A percentile compares a stretch with the other conserved stretches of the same genome.
phyloP scores from a whole-genome alignment of 2,113 vertebrate genomes.

The Chaetorhynchus papuensis region DNA sequence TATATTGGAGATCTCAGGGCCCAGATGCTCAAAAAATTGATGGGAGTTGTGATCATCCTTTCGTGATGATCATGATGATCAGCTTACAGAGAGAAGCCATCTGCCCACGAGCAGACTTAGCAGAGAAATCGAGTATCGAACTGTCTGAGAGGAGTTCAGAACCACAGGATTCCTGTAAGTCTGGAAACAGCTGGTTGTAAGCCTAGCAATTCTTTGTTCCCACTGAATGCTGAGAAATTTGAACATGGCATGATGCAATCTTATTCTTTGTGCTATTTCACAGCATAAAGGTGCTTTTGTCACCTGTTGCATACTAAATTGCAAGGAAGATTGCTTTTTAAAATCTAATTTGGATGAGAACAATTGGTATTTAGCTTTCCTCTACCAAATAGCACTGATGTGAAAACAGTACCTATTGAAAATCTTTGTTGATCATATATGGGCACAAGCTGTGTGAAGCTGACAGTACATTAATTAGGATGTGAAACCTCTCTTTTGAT shows the following conservation, averaged over 20 bases:
- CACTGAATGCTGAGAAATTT: background rate
- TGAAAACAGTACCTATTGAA: background rate
- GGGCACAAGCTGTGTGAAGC: background rate
- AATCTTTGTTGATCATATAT: background rate
- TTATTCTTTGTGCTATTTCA: background rate
- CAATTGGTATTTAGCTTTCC: background rate
- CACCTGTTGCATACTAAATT: background rate
- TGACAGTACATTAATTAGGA: constrained; percentile 22
- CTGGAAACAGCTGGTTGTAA: background rate
- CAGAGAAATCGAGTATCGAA: background rate
- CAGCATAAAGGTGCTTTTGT: background rate
- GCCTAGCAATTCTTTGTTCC: background rate
- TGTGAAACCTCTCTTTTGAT: background rate
- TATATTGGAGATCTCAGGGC: background rate
- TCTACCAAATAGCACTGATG: background rate
- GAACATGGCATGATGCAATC: background rate
- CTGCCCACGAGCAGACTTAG: background rate
- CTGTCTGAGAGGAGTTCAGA: background rate
- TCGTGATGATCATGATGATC: background rate
- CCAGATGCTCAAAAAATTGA: background rate
- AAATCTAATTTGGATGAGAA: background rate
- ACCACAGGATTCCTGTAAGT: background rate
- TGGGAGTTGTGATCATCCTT: background rate
- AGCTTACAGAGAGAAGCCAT: background rate
- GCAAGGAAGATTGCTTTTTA: background rate